Evolutionary conservation across 2,888 invertebrate species (phyloP).

Genomic region (Apotomis capreana): DNA sequence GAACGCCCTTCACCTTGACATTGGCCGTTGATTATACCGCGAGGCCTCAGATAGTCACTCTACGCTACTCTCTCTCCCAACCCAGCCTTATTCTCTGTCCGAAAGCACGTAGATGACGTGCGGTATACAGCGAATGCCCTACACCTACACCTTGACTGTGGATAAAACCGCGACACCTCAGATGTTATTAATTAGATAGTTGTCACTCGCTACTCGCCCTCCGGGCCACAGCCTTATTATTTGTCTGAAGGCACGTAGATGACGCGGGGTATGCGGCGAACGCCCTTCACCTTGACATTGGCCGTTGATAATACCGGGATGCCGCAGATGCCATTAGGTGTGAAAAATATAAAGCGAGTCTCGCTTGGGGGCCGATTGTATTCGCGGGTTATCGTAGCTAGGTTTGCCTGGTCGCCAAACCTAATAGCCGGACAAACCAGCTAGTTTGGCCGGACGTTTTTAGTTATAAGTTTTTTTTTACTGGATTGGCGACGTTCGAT

Average conservation of each 20-base stretch:
- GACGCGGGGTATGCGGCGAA: background rate
- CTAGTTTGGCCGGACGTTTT: no score
- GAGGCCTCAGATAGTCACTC: no score
- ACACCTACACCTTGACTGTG: background rate
- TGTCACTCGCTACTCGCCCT: background rate
- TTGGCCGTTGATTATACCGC: no score
- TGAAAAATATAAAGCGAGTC: background rate
- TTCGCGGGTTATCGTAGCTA: no score
- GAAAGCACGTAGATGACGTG: background rate
- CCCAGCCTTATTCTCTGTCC: background rate
- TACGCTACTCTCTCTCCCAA: background rate
- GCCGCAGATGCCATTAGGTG: background rate
- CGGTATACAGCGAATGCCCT: conserved; percentile 9
- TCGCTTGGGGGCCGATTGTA: no score
- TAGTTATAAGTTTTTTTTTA: no score
- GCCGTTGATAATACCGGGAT: conserved; percentile 1
- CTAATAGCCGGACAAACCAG: no score
- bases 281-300: conserved; percentile 18
- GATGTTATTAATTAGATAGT: no score
- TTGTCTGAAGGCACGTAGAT: conserved; percentile 3
- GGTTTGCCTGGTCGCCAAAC: no score
- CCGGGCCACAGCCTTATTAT: background rate
- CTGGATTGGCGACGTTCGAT: no score
- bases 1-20: background rate
- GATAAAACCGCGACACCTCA: background rate